Evolutionary conservation across 1,140 invertebrate species (phyloP).

Genomic region (Chelonus insularis): DNA sequence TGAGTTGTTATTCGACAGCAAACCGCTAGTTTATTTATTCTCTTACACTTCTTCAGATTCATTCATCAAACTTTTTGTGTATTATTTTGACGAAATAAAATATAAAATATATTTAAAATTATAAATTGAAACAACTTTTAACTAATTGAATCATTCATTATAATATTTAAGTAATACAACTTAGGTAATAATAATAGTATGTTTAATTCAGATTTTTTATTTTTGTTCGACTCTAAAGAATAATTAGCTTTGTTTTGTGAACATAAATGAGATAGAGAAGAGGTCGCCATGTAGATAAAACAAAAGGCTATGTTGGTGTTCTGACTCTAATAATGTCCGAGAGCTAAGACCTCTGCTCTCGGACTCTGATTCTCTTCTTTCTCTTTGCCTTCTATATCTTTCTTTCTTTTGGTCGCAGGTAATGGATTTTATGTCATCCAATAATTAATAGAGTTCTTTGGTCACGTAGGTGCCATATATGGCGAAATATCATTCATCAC

Average conservation of each 20-base stretch:
- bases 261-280: neutral
- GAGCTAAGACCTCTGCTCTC: neutral
- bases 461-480: slow-evolving; percentile 20
- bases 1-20: slow-evolving; percentile 32
- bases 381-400: slow-evolving; percentile 40
- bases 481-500: slow-evolving; percentile 54
- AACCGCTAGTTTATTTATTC: neutral
- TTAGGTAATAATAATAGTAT: too few species aligned
- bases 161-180: too few species aligned
- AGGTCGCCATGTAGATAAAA: neutral
- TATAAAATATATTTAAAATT: too few species aligned
- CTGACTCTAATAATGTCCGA: neutral
- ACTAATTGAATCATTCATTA: too few species aligned
- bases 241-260: slow-evolving; percentile 42
- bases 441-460: slow-evolving; percentile 61
- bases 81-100: too few species aligned
- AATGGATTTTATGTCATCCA: slow-evolving; percentile 61
- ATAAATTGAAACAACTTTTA: too few species aligned
- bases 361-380: neutral
- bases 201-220: neutral
- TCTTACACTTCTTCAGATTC: neutral
- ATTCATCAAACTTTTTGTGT: neutral
- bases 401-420: slow-evolving; percentile 45
- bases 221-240: neutral
- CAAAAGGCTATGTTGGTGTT: neutral